phyloP scores from a whole-genome alignment of 2,113 vertebrate genomes.

The Thamnophis sirtalis region DNA sequence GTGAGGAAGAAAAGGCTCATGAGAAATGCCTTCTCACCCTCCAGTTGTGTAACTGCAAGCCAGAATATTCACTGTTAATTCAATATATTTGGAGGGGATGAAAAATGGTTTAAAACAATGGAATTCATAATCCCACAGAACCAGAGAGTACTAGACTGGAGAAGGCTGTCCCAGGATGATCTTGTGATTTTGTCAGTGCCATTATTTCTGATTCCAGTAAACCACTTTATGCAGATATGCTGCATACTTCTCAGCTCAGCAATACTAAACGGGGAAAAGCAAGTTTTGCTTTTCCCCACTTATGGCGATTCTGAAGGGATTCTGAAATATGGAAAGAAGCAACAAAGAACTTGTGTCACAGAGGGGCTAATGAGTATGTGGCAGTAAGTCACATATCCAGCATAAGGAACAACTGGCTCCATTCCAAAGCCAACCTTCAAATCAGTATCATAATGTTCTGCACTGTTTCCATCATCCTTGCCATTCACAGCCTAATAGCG shows the following conservation, averaged over 20 bases:
- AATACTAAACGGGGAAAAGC: background rate
- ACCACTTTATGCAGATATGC: background rate
- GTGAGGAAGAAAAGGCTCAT: background rate
- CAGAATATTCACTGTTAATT: background rate
- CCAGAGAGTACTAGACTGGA: background rate
- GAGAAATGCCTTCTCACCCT: background rate
- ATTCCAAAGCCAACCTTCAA: slow-evolving; percentile 23
- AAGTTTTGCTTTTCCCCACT: background rate
- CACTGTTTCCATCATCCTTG: slow-evolving; percentile 4
- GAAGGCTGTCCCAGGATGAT: background rate
- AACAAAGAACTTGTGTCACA: slow-evolving; percentile 27
- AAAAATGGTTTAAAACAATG: background rate
- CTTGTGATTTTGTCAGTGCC: background rate
- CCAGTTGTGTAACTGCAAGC: background rate
- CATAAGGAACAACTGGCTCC: slow-evolving; percentile 17
- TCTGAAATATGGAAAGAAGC: slow-evolving; percentile 5
- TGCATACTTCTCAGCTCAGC: background rate
- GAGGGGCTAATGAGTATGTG: slow-evolving; percentile 5
- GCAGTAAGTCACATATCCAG: slow-evolving; percentile 28
- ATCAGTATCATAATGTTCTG: background rate
- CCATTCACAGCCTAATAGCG: slow-evolving; percentile 28
- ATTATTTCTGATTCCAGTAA: background rate
- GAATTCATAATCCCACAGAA: background rate
- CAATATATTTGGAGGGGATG: background rate
- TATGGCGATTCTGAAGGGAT: slow-evolving; percentile 8